Conservation (phyloP, 2,888 invertebrate genomes). For the Acrobasis consociella region DNA sequence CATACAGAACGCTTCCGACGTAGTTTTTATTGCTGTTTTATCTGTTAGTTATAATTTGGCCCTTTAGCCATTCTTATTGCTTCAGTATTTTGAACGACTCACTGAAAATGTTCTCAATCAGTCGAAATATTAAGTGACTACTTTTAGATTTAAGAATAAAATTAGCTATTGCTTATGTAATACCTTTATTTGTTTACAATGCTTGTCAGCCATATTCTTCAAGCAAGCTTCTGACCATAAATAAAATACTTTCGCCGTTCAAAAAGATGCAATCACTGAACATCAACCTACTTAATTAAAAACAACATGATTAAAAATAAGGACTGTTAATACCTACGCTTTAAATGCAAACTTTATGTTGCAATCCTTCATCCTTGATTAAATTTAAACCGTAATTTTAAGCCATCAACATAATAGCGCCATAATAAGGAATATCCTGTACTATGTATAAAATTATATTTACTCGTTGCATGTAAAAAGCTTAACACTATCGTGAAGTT, state of each 20-base stretch:
- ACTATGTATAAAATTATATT: constrained; percentile 32
- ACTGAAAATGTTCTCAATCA: no score
- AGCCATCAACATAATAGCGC: constrained; percentile 17
- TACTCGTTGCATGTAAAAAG: background rate
- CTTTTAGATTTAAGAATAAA: no score
- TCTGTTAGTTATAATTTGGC: background rate
- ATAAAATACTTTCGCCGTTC: background rate
- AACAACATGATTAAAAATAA: background rate
- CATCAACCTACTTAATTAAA: background rate
- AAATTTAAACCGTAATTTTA: constrained; percentile 12
- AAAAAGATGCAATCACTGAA: background rate
- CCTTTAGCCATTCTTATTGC: no score
- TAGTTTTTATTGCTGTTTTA: background rate
- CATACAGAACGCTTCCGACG: constrained; percentile 13
- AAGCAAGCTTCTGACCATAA: no score
- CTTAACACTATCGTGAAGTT: constrained; percentile 40
- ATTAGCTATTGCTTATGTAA: no score
- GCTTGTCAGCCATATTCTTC: no score
- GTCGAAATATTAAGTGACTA: no score
- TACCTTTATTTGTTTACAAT: no score
- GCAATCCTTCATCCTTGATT: background rate
- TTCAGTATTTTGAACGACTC: no score
- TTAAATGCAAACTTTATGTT: background rate
- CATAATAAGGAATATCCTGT: constrained; percentile 35
- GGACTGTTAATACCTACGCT: background rate